Conservation (phyloP, 2,797 vertebrate genomes). For the Phyllotis vaccarum region DNA sequence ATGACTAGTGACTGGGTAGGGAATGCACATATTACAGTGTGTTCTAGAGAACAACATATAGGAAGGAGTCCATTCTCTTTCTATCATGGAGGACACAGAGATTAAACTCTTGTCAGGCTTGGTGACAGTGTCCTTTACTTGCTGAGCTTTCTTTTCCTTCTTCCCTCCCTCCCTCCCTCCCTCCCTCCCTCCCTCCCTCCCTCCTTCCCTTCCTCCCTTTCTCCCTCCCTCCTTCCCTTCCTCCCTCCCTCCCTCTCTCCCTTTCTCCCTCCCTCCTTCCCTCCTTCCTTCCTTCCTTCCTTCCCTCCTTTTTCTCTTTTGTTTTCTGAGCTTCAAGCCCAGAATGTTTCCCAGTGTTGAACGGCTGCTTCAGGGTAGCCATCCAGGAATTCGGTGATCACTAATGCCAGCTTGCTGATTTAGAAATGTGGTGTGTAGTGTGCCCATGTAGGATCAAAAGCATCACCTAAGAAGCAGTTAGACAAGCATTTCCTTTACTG, state of each 20-base stretch:
- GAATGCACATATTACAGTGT: neutral
- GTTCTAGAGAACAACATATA: too few relatives aligned
- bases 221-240: fast-evolving
- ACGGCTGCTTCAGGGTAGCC: neutral
- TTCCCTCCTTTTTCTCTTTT: neutral
- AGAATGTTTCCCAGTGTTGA: neutral
- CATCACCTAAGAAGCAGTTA: neutral
- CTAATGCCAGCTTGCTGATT: neutral
- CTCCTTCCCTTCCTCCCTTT: neutral
- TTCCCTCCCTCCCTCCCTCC: fast-evolving
- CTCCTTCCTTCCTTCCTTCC: neutral
- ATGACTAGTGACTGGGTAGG: too few relatives aligned
- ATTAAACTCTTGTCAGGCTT: neutral
- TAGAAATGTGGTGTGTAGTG: neutral
- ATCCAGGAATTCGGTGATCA: neutral
- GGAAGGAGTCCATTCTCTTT: neutral
- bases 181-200: neutral
- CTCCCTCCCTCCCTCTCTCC: too few relatives aligned
- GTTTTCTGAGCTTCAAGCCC: neutral
- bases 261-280: fast-evolving
- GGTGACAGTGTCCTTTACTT: too few relatives aligned
- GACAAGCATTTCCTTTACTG: neutral
- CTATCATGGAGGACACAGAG: neutral
- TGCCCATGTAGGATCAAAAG: neutral
- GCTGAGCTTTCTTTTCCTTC: neutral